These are phyloP conservation scores for Apodemia mormo DNA, from an alignment of 2,888 invertebrate genomes.

Conservation along the genomic window DNA sequence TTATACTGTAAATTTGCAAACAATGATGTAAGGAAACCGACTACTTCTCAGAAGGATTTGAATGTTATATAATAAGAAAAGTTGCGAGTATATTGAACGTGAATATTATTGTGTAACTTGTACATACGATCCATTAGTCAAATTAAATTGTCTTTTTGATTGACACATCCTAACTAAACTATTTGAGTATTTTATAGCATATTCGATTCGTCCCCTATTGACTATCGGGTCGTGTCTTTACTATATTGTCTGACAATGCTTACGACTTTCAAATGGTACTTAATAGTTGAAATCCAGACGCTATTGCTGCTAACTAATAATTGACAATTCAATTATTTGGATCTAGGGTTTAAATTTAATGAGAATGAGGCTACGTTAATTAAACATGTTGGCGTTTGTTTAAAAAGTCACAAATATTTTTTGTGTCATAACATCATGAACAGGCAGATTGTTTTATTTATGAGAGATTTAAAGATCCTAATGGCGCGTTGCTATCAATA, in stretches of 20 bases:
- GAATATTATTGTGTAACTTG: neutral
- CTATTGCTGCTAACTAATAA: neutral
- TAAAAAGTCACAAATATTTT: no score
- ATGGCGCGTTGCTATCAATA: no score
- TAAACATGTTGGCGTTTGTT: no score
- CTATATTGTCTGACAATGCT: neutral
- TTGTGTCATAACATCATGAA: no score
- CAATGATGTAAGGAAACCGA: no score
- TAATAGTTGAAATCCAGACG: neutral
- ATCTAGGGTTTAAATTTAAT: no score
- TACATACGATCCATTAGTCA: neutral
- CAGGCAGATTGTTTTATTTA: no score
- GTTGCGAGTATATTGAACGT: neutral
- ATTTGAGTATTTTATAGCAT: neutral
- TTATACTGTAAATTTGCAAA: slow-evolving; percentile 9
- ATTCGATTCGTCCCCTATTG: neutral
- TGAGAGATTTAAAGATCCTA: no score
- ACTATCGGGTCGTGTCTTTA: neutral
- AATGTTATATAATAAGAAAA: neutral
- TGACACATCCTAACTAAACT: neutral
- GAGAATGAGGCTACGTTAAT: no score
- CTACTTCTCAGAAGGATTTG: no score
- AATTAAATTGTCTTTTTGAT: neutral
- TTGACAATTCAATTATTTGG: neutral
- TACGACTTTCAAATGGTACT: neutral